Percentiles rank a stretch among this genome's conserved stretches.
phyloP scores from a whole-genome alignment of 2,888 invertebrate genomes.

The Hemithea aestivaria region DNA sequence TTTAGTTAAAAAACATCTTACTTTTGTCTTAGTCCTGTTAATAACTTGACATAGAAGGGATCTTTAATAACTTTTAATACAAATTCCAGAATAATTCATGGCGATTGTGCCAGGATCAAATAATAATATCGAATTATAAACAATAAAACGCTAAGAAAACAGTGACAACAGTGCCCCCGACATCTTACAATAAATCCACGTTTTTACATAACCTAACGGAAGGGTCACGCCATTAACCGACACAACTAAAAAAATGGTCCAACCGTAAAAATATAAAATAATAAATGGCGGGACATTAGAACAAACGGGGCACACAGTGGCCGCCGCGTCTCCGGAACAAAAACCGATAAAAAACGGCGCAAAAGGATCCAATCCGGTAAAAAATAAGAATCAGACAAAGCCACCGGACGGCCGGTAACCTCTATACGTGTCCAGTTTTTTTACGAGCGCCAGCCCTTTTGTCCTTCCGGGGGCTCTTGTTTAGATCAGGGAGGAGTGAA shows the following conservation, averaged over 20 bases:
- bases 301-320: constrained; percentile 61
- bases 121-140: constrained; percentile 17
- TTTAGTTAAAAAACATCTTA: too few relatives aligned
- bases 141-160: constrained; percentile 21
- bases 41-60: too few relatives aligned
- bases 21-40: too few relatives aligned
- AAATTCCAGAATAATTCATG: too few relatives aligned
- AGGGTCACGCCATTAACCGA: constrained; percentile 54
- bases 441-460: constrained; percentile 72
- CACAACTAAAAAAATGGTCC: constrained; percentile 50
- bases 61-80: too few relatives aligned
- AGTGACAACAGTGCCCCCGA: constrained; percentile 4
- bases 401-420: constrained; percentile 61
- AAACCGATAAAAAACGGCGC: constrained; percentile 75
- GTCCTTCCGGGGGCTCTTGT: constrained; percentile 76
- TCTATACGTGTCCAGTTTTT: constrained; percentile 77
- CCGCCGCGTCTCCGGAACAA: constrained; percentile 74
- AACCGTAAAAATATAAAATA: constrained; percentile 61
- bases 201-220: constrained; percentile 56
- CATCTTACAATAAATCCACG: constrained; percentile 27
- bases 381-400: constrained; percentile 79
- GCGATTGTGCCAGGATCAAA: too few relatives aligned
- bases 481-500: constrained; percentile 76
- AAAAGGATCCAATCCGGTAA: constrained; percentile 76
- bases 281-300: constrained; percentile 75